Conservation (phyloP, 2,888 invertebrate species). For the Ctenicera cuprea region DNA sequence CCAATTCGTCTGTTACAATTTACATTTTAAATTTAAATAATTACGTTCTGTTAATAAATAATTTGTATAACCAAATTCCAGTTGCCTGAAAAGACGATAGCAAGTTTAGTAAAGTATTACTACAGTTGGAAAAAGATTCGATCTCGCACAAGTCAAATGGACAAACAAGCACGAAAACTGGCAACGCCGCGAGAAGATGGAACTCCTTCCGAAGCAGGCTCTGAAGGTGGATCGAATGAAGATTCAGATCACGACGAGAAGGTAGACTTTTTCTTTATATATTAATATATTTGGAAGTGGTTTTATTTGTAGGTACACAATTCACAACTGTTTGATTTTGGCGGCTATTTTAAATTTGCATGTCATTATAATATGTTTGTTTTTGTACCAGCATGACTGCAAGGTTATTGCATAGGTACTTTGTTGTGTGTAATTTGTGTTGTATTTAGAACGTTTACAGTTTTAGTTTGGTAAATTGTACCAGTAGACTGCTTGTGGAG, state of each 20-base stretch:
- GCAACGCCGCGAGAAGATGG: constrained; percentile 82
- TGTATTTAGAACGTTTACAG: constrained; percentile 9
- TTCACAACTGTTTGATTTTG: background rate
- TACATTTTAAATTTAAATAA: too few species aligned
- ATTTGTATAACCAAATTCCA: constrained; percentile 69
- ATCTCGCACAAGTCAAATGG: constrained; percentile 95
- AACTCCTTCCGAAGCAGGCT: constrained; percentile 85
- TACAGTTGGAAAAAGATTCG: constrained; percentile 99
- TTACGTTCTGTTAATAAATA: background rate
- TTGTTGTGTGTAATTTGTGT: constrained; percentile 17
- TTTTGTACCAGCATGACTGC: constrained; percentile 34
- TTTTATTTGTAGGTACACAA: background rate
- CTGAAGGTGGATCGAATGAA: constrained; percentile 88
- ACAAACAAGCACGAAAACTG: constrained; percentile 84
- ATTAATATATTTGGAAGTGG: background rate
- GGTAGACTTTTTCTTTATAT: constrained; percentile 73
- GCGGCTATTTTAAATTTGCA: constrained; percentile 5
- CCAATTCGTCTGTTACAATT: too few species aligned
- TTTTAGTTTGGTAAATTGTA: background rate
- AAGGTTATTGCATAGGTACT: constrained; percentile 23
- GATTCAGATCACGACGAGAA: constrained; percentile 94
- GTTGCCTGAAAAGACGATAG: constrained; percentile 98
- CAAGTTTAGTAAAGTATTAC: constrained; percentile 96
- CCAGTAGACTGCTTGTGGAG: constrained; percentile 11
- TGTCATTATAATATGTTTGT: constrained; percentile 31